Base-by-base conservation (phyloP, 2,113 vertebrate genomes). In the Xyliphius kryptos region DNA sequence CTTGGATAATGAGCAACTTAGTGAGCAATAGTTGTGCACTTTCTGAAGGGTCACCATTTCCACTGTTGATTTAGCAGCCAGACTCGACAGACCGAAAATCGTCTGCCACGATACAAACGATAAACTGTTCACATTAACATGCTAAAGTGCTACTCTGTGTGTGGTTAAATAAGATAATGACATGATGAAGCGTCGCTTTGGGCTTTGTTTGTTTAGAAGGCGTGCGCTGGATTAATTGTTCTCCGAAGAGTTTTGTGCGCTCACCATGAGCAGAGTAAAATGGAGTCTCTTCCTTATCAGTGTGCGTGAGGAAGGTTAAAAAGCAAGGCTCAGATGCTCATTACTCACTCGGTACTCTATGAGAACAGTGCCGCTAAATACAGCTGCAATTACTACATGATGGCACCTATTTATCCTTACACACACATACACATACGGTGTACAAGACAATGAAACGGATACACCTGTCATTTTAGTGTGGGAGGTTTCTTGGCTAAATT, bases 131-230 rank as follows among this genome's bases (percentile, higher is more conserved):
- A 38, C 36, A 5, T 19, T 56, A 19, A 56, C 15, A 15, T 21
- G 55, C 20, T 43, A 21, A 57, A 57, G 55, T 57, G 55, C 37
- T 49, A 10, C 3, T 10, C 15, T n/a, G n/a, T 50, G 8, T 32
- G 13, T 59, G 41, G 3, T 32, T 46, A 11, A 16, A 32, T 22
- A 59, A 15, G 21, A 37, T 48, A 49, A 20, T 49, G 26, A 37
- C 15, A 37, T 49, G 44, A 49, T 50, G 46, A 61, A 61, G 46
- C 26, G 8, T 47, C 58, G 12, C 19, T 16, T 9, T 44, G 37
- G 19, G 2, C 1, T 63, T 17, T 63, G 50, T 63, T 63, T 44
- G 40, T 43, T 49, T 40, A 50, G 2, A 53, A 16, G 38, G 20
- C 11, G n/a, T 43, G 14, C 13, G 20, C 8, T 44, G 50, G 50